These are phyloP conservation scores for Luperina nickerlii DNA, from an alignment of 2,888 invertebrate species.

Conservation along the genomic window DNA sequence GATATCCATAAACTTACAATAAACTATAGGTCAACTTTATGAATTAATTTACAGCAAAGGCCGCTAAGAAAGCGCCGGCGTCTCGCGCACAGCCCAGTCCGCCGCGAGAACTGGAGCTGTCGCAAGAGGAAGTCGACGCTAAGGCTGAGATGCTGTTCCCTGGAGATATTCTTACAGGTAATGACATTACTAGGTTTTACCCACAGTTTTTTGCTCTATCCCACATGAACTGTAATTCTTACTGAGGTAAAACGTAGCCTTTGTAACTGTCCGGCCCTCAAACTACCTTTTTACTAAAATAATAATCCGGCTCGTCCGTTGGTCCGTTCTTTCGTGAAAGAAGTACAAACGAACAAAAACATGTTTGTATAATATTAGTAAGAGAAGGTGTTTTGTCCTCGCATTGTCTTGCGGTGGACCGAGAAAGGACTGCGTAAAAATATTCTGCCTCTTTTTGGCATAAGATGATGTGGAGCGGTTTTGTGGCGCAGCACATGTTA, in stretches of 20 bases:
- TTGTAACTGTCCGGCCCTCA: neutral
- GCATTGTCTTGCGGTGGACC: neutral
- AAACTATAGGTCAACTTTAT: neutral
- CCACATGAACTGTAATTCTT: neutral
- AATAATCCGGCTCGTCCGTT: neutral
- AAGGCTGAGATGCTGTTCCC: conserved; percentile 92
- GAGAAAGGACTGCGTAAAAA: neutral
- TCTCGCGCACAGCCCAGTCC: conserved; percentile 82
- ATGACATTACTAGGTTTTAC: neutral
- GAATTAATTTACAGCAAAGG: conserved; percentile 68
- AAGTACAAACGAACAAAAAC: neutral
- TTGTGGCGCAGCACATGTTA: neutral
- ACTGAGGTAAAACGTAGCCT: neutral
- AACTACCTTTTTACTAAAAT: neutral
- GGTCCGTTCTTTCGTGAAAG: neutral
- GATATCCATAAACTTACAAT: too few relatives aligned
- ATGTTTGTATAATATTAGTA: neutral
- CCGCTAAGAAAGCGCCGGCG: conserved; percentile 73
- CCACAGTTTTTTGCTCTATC: too few relatives aligned
- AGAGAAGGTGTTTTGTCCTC: neutral
- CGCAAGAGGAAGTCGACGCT: conserved; percentile 94
- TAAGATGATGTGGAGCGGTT: neutral
- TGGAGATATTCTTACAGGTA: conserved; percentile 89
- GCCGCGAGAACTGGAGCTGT: conserved; percentile 92
- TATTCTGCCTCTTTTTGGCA: neutral